phyloP scores from a whole-genome alignment of 2,797 vertebrate species.

The Characodon lateralis region DNA sequence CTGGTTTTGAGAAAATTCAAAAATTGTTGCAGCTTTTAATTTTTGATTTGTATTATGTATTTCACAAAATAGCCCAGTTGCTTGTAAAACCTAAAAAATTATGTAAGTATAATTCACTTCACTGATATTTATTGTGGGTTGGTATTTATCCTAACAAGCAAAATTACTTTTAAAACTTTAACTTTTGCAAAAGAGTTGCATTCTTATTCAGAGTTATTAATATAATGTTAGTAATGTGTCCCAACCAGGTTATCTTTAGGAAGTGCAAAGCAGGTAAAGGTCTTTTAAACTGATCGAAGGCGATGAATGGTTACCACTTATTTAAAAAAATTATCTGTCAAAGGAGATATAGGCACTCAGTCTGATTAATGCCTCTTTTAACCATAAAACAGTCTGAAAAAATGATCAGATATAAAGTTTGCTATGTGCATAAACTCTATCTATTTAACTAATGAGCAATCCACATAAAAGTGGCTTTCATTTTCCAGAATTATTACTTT shows the following conservation, averaged over 20 bases:
- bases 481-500: conserved; percentile 42
- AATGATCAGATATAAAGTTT: not conserved
- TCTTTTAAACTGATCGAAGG: not conserved
- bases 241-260: not conserved
- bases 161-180: not conserved
- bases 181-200: not conserved
- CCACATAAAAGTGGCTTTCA: conserved; percentile 29
- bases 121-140: not conserved
- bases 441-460: conserved; percentile 25
- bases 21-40: too few relatives aligned
- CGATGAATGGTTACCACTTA: too few relatives aligned
- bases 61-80: too few relatives aligned
- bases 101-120: not conserved
- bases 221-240: not conserved
- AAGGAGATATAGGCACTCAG: not conserved
- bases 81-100: too few relatives aligned
- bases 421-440: not conserved
- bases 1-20: too few relatives aligned
- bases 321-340: not conserved
- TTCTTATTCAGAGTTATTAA: not conserved
- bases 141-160: not conserved
- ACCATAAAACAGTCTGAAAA: not conserved
- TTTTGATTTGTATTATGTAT: not conserved
- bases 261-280: not conserved
- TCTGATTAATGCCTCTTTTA: not conserved